Base-by-base conservation (phyloP, 2,797 vertebrate species). In the Myotis findleyi region DNA sequence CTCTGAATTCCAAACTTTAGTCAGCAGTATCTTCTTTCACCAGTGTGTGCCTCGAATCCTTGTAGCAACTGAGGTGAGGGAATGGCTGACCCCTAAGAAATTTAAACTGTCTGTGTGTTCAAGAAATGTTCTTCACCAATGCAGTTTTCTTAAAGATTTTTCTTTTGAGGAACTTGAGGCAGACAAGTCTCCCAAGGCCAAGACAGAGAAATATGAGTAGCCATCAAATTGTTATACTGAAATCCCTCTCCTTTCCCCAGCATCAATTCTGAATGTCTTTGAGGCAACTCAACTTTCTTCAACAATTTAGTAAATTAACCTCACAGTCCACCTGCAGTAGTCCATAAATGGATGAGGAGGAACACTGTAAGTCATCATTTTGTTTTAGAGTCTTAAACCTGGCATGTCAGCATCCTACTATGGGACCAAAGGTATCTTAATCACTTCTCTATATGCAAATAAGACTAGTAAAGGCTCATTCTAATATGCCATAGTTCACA, bases 401-500 rank as follows among this genome's bases (percentile, higher is more conserved):
- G 47, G 17, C 33, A 53, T 88, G 25, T 87, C 57, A 38, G 7
- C 21, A 81, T 47, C 7, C 23, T 95, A 57, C 57, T 51, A 36
- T 51, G 41, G 55, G 21, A 38, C 33, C 13, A 89, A 93, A 73
- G 13, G 89, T 68, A 80, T 77, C 30, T 64, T 90, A 96, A 71
- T 93, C 4, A 53, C 62, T 85, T 82, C 25, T 85, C 73, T 57
- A 13, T 82, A 95, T 88, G 82, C 41, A 97, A 83, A 89, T 73
- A 72, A 41, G 18, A 62, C 36, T 38, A 91, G 36, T 53, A 88
- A 92, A 64, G n/a, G 13, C 18, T 92, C 76, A 95, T 94, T 95
- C 64, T 91, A 84, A 84, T 87, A 92, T 90, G 30, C n/a, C 44
- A 51, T 44, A 79, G 76, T 95, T 92, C 59, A 94, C n/a, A 83